Evolutionary conservation across 2,888 invertebrate genomes (phyloP).

Genomic region (Brenthis daphne): DNA sequence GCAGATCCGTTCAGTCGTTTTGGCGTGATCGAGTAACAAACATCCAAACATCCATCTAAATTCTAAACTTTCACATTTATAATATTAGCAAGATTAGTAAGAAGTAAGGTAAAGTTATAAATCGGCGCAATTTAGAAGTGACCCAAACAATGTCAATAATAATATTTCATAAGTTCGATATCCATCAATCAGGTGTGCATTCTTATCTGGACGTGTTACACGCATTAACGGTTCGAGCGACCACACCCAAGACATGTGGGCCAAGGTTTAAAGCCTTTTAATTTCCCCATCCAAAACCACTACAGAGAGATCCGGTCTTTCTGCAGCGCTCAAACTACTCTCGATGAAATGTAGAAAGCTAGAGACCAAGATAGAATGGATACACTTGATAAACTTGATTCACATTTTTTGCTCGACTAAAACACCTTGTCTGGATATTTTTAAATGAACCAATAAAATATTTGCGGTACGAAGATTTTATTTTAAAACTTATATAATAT

Average conservation of each 20-base stretch:
- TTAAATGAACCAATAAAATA: slow-evolving; percentile 23
- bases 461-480: slow-evolving; percentile 3
- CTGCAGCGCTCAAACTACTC: slow-evolving; percentile 20
- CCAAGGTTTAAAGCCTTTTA: slow-evolving; percentile 60
- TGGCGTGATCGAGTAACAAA: no score
- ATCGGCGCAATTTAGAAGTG: slow-evolving; percentile 12
- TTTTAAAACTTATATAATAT: neutral
- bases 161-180: slow-evolving; percentile 30
- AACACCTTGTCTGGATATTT: slow-evolving; percentile 28
- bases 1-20: no score
- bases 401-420: slow-evolving; percentile 34
- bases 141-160: slow-evolving; percentile 23
- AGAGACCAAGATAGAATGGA: slow-evolving; percentile 22
- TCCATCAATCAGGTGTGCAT: slow-evolving; percentile 34
- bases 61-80: no score
- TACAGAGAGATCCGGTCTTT: slow-evolving; percentile 35
- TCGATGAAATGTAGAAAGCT: slow-evolving; percentile 29
- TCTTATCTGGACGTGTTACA: slow-evolving; percentile 36
- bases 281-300: slow-evolving; percentile 46
- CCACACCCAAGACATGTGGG: slow-evolving; percentile 59
- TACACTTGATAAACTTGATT: slow-evolving; percentile 31
- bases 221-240: slow-evolving; percentile 35
- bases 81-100: no score
- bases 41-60: no score
- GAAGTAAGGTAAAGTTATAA: neutral